Percentiles rank a stretch among this genome's conserved stretches.
phyloP scores from a whole-genome alignment of 2,888 invertebrate genomes.

The Megaustenia siamemsis region DNA sequence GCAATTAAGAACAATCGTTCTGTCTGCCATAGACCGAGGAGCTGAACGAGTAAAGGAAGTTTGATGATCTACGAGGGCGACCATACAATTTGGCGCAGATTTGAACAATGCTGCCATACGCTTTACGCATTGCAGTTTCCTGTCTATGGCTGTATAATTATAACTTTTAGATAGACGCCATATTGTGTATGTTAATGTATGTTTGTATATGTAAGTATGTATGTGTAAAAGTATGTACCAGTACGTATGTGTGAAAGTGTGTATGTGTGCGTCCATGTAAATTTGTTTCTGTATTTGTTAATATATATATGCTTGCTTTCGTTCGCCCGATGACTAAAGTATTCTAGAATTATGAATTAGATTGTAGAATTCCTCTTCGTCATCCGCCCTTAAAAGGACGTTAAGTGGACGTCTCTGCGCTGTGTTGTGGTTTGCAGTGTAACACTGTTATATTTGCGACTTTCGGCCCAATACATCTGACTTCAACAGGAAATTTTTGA shows the following conservation, averaged over 20 bases:
- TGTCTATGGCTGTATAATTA: background rate
- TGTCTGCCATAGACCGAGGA: conserved; percentile 2
- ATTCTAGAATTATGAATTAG: too few relatives aligned
- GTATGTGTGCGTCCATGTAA: background rate
- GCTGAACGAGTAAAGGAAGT: background rate
- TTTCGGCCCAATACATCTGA: too few relatives aligned
- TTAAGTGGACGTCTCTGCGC: too few relatives aligned
- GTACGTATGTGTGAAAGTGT: background rate
- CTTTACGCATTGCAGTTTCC: background rate
- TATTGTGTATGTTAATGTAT: background rate
- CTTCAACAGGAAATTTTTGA: too few relatives aligned
- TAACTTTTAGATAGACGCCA: background rate
- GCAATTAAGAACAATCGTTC: conserved; percentile 26
- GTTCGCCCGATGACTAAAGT: too few relatives aligned
- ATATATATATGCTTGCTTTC: conserved; percentile 12
- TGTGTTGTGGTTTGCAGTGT: too few relatives aligned
- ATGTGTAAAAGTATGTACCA: conserved; percentile 15
- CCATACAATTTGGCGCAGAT: background rate
- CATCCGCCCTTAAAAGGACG: too few relatives aligned
- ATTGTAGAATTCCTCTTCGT: too few relatives aligned
- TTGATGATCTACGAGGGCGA: background rate
- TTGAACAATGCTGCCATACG: conserved; percentile 31
- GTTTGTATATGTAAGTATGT: background rate
- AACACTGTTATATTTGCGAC: too few relatives aligned
- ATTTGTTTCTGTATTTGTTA: background rate